Conservation (phyloP, 2,888 invertebrate species). For the Nomada fabriciana region DNA sequence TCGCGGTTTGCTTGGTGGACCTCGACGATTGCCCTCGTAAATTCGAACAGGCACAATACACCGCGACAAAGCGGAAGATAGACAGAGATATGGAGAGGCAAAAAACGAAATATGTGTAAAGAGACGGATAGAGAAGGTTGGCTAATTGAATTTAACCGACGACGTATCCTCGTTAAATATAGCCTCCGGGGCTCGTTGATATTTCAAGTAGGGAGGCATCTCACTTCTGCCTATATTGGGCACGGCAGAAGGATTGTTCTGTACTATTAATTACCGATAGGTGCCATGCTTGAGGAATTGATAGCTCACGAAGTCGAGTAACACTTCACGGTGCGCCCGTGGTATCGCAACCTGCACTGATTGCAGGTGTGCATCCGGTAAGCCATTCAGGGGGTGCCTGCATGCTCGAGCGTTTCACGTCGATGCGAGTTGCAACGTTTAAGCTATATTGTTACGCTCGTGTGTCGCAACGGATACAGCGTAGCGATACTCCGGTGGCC, state of each 20-base stretch:
- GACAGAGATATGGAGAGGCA: not conserved
- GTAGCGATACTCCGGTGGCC: constrained; percentile 39
- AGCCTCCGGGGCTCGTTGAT: constrained; percentile 35
- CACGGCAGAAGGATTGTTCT: constrained; percentile 44
- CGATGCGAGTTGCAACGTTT: constrained; percentile 59
- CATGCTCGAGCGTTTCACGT: constrained; percentile 61
- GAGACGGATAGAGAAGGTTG: constrained; percentile 4
- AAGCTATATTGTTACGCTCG: constrained; percentile 62
- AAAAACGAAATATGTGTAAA: not conserved
- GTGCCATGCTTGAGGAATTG: constrained; percentile 20
- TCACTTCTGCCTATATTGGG: not conserved
- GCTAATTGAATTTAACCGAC: constrained; percentile 62
- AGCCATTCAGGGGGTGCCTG: constrained; percentile 67
- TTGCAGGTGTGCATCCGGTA: constrained; percentile 76
- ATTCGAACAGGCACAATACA: constrained; percentile 14
- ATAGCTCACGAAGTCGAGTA: constrained; percentile 8
- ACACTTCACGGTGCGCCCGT: constrained; percentile 39
- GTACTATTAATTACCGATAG: constrained; percentile 59
- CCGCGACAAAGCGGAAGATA: too few relatives aligned
- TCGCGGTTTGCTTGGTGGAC: constrained; percentile 66
- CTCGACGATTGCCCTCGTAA: constrained; percentile 55
- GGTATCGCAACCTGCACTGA: constrained; percentile 64
- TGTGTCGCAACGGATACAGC: constrained; percentile 59
- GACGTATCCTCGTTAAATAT: constrained; percentile 55
- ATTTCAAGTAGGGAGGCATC: constrained; percentile 41